phyloP scores from a whole-genome alignment of 2,888 invertebrate species.

The Pristionchus entomophagus region DNA sequence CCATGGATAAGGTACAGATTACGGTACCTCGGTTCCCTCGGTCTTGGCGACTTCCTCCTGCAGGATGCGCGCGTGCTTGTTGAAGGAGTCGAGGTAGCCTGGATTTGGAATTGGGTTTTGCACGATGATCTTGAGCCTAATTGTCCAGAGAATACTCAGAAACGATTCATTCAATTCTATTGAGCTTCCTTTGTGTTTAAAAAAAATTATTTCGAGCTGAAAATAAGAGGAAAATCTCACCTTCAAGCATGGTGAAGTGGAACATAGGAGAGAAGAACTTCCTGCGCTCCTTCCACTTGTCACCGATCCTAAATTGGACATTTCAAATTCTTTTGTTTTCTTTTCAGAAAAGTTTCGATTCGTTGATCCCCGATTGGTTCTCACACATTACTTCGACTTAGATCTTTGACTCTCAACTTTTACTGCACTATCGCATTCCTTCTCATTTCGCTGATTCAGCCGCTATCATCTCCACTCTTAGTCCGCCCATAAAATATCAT shows the following conservation, averaged over 20 bases:
- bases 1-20: constrained; percentile 64
- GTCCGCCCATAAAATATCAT: constrained; percentile 1
- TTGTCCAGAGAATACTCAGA: neutral
- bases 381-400: constrained; percentile 23
- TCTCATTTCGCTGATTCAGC: neutral
- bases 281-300: constrained; percentile 36
- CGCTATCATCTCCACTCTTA: constrained; percentile 4
- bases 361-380: too few relatives aligned
- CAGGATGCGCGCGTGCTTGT: constrained; percentile 30
- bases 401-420: too few relatives aligned
- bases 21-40: constrained; percentile 61
- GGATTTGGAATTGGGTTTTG: too few relatives aligned
- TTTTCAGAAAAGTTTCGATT: too few relatives aligned
- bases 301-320: constrained; percentile 47
- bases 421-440: too few relatives aligned
- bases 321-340: neutral
- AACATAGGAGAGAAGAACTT: constrained; percentile 34
- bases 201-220: neutral
- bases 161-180: neutral
- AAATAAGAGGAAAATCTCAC: too few relatives aligned
- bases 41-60: neutral
- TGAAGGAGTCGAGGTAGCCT: constrained; percentile 34
- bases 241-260: constrained; percentile 42
- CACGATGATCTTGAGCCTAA: too few relatives aligned
- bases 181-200: neutral